Evolutionary conservation across 2,888 invertebrate genomes (phyloP).

Genomic region (Sphinx pinastri): DNA sequence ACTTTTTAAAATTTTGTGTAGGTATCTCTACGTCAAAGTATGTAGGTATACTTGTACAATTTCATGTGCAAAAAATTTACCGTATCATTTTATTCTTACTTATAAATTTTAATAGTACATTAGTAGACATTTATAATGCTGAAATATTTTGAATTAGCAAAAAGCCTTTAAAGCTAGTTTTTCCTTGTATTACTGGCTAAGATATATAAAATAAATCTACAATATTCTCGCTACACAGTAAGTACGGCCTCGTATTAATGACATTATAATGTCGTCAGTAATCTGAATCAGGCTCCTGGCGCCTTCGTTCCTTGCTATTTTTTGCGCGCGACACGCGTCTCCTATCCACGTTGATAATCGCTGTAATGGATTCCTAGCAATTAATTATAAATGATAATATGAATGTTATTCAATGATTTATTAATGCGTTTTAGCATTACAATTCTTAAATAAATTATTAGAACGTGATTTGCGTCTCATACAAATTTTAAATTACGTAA

Average conservation of each 20-base stretch:
- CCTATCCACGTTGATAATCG: constrained; percentile 28
- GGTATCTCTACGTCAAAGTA: too few relatives aligned
- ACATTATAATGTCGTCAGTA: constrained; percentile 11
- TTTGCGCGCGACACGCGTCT: constrained; percentile 44
- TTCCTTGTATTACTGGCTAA: not conserved
- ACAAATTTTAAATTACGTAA: constrained; percentile 28
- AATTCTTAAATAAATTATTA: constrained; percentile 20
- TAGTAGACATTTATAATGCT: too few relatives aligned
- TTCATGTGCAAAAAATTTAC: too few relatives aligned
- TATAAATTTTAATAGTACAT: too few relatives aligned
- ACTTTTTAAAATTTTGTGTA: too few relatives aligned
- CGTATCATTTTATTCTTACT: too few relatives aligned
- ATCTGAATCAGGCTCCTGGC: constrained; percentile 23
- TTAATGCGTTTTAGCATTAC: constrained; percentile 15
- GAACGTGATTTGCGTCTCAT: constrained; percentile 17
- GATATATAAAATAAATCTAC: not conserved
- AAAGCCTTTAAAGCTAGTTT: not conserved
- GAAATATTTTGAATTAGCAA: too few relatives aligned
- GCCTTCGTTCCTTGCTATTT: constrained; percentile 38
- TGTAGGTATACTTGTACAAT: too few relatives aligned
- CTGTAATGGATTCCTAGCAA: constrained; percentile 28
- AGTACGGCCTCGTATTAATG: constrained; percentile 7
- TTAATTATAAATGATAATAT: constrained; percentile 24
- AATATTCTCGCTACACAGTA: not conserved
- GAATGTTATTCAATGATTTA: constrained; percentile 21